phyloP scores from a whole-genome alignment of 2,797 vertebrate species.

The Cossypha polioptera region DNA sequence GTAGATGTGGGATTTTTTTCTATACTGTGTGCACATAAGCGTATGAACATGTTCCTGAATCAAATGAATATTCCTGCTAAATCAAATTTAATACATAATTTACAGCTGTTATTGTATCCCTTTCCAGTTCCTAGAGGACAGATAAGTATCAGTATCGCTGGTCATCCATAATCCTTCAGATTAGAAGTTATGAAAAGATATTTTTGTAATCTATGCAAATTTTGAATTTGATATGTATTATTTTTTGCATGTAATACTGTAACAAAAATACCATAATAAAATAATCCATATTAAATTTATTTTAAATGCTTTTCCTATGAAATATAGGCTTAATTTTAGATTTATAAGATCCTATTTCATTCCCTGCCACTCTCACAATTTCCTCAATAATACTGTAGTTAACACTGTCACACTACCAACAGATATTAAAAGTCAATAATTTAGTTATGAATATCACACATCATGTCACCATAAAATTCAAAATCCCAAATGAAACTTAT shows the following conservation, averaged over 20 bases:
- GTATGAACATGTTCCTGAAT: neutral
- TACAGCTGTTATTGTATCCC: neutral
- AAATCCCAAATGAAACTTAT: neutral
- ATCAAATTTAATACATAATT: neutral
- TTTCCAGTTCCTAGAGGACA: neutral
- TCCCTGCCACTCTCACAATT: neutral
- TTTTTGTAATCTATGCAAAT: neutral
- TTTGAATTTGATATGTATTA: neutral
- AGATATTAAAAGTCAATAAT: neutral
- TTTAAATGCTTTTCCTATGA: neutral
- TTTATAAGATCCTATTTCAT: neutral
- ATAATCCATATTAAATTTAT: neutral
- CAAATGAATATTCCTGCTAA: neutral
- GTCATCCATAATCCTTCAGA: neutral
- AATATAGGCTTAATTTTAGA: neutral
- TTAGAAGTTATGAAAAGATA: neutral
- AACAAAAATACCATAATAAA: neutral
- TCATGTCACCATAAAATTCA: neutral
- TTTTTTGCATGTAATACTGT: neutral
- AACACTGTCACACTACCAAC: neutral
- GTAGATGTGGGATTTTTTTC: neutral
- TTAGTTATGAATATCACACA: neutral
- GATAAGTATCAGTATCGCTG: neutral
- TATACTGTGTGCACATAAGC: neutral
- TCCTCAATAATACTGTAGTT: neutral